phyloP scores from a whole-genome alignment of 1,140 invertebrate genomes.

The Lepidotrigona ventralis region DNA sequence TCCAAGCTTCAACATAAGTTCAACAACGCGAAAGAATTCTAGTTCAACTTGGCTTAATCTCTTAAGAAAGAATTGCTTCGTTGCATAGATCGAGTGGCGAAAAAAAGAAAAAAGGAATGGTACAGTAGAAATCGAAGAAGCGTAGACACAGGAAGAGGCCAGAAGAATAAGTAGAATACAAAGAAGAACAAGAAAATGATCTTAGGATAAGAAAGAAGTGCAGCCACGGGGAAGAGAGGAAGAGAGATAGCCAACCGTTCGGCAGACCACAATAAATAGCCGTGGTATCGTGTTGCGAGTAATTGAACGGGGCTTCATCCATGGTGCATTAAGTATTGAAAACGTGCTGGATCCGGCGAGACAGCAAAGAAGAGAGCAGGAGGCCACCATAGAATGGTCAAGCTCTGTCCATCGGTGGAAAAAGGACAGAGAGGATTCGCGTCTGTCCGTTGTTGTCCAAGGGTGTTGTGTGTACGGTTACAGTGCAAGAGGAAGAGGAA shows the following conservation, averaged over 20 bases:
- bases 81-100: constrained; percentile 4
- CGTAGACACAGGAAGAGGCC: constrained; percentile 1
- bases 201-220: neutral
- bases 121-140: constrained; percentile 36
- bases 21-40: neutral
- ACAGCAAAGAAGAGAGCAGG: constrained; percentile 9
- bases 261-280: constrained; percentile 76
- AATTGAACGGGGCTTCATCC: constrained; percentile 75
- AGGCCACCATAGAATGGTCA: constrained; percentile 22
- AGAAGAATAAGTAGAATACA: neutral
- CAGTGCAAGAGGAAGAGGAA: constrained; percentile 1
- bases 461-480: constrained; percentile 23
- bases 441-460: constrained; percentile 61
- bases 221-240: constrained; percentile 31
- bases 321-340: constrained; percentile 74
- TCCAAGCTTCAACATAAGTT: neutral
- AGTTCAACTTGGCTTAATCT: neutral
- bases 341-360: constrained; percentile 60
- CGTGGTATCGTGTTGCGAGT: constrained; percentile 76
- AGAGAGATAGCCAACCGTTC: constrained; percentile 54
- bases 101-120: constrained; percentile 12
- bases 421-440: constrained; percentile 18
- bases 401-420: neutral
- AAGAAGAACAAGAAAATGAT: constrained; percentile 14
- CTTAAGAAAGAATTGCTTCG: constrained; percentile 15